A percentile compares a stretch with the other conserved stretches of the same genome.
Conservation (phyloP, 1,140 invertebrate species). For the Neocloeon triangulifer region DNA sequence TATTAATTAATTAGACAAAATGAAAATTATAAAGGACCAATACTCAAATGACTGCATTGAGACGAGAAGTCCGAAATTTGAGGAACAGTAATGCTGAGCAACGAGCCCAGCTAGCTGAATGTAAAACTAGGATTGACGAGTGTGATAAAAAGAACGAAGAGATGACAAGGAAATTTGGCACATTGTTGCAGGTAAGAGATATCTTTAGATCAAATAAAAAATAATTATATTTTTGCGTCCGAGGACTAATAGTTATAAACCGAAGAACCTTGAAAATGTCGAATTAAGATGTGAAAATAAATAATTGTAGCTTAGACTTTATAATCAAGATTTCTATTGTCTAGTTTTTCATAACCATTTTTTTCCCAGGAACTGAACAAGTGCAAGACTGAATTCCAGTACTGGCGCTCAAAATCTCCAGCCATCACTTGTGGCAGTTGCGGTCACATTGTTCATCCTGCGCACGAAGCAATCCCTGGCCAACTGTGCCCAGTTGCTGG, state of each 20-base stretch:
- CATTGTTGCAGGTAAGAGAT: constrained; percentile 55
- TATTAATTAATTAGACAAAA: too few relatives aligned
- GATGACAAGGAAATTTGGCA: constrained; percentile 66
- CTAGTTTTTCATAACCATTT: constrained; percentile 2
- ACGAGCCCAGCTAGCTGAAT: constrained; percentile 35
- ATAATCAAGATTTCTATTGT: not conserved
- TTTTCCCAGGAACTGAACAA: constrained; percentile 52
- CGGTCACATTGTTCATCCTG: constrained; percentile 11
- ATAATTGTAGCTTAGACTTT: too few relatives aligned
- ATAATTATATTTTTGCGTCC: too few relatives aligned
- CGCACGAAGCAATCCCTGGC: not conserved
- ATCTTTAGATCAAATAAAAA: too few relatives aligned
- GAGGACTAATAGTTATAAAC: too few relatives aligned
- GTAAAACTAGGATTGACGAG: constrained; percentile 58
- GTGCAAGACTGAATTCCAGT: constrained; percentile 72
- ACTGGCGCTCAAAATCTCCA: constrained; percentile 67
- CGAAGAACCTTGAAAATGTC: too few relatives aligned
- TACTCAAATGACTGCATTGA: constrained; percentile 41
- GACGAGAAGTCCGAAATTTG: constrained; percentile 48
- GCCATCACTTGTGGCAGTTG: constrained; percentile 32
- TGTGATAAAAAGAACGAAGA: constrained; percentile 79
- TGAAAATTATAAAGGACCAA: too few relatives aligned
- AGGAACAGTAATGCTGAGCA: constrained; percentile 34
- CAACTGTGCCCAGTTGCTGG: too few relatives aligned
- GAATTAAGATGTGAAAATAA: too few relatives aligned